Conservation (phyloP, 2,797 vertebrate genomes). For the Eidolon dupreanum region DNA sequence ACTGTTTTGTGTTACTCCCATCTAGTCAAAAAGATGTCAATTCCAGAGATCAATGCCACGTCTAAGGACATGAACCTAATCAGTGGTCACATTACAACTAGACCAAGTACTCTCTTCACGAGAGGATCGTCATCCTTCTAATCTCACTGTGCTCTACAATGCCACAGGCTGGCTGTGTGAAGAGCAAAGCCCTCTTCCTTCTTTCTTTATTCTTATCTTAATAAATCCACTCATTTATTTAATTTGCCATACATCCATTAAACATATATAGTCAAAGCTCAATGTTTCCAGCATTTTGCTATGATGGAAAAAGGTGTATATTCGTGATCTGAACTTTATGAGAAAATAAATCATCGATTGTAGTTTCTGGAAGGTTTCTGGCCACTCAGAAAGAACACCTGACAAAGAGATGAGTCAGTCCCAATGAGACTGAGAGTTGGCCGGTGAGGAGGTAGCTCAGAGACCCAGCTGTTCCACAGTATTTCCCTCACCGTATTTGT, state of each 20-base stretch:
- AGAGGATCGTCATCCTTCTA: neutral
- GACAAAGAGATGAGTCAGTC: neutral
- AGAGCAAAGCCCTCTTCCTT: neutral
- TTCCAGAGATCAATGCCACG: neutral
- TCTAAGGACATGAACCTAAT: neutral
- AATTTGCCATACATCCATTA: neutral
- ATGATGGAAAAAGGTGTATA: neutral
- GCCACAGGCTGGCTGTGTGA: neutral
- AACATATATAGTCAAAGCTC: neutral
- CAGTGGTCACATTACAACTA: neutral
- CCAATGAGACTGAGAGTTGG: neutral
- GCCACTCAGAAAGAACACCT: neutral
- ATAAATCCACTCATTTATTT: neutral
- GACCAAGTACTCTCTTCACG: neutral
- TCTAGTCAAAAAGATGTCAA: neutral
- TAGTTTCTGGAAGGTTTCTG: neutral
- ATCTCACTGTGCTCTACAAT: neutral
- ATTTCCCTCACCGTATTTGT: neutral
- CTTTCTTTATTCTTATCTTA: neutral
- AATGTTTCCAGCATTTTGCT: neutral
- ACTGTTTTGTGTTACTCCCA: neutral
- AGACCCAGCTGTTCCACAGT: neutral
- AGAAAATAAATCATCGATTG: neutral
- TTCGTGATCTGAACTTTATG: neutral
- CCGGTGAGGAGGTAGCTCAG: neutral